phyloP scores from a whole-genome alignment of 2,113 vertebrate species.

The Psephotus haematonotus region DNA sequence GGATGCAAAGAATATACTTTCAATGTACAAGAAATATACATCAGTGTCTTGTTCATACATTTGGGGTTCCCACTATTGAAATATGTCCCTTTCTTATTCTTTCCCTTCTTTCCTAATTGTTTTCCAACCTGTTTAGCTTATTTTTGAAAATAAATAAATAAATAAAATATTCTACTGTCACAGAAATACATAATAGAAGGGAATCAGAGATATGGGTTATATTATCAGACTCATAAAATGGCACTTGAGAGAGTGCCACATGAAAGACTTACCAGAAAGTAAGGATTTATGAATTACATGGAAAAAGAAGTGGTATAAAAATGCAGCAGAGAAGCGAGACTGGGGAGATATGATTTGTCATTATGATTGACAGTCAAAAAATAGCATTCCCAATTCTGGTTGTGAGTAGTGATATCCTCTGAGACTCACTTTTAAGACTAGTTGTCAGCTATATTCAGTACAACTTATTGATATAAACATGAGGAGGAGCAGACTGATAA shows the following conservation, averaged over 20 bases:
- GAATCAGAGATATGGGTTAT: not conserved
- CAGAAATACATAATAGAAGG: not conserved
- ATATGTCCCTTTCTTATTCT: not conserved
- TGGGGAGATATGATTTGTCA: conserved; percentile 49
- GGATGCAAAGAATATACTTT: not conserved
- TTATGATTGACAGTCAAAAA: conserved; percentile 56
- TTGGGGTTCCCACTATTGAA: not conserved
- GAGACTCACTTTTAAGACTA: not conserved
- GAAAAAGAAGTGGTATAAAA: conserved; percentile 46
- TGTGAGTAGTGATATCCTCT: conserved; percentile 7
- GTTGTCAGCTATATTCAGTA: not conserved
- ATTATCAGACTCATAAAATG: conserved; percentile 40
- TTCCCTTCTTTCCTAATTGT: not conserved
- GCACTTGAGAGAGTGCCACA: conserved; percentile 41
- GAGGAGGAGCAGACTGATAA: not conserved
- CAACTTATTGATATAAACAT: not conserved
- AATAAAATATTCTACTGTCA: not conserved
- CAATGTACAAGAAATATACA: not conserved
- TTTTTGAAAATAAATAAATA: not conserved
- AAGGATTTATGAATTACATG: conserved; percentile 54
- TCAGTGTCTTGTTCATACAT: not conserved
- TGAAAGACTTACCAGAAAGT: conserved; percentile 27
- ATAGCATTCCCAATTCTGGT: not conserved
- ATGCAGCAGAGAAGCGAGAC: not conserved
- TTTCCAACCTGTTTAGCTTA: not conserved